A percentile compares a stretch with the other conserved stretches of the same genome.
phyloP scores from a whole-genome alignment of 2,888 invertebrate genomes.

The Synanthedon vespiformis region DNA sequence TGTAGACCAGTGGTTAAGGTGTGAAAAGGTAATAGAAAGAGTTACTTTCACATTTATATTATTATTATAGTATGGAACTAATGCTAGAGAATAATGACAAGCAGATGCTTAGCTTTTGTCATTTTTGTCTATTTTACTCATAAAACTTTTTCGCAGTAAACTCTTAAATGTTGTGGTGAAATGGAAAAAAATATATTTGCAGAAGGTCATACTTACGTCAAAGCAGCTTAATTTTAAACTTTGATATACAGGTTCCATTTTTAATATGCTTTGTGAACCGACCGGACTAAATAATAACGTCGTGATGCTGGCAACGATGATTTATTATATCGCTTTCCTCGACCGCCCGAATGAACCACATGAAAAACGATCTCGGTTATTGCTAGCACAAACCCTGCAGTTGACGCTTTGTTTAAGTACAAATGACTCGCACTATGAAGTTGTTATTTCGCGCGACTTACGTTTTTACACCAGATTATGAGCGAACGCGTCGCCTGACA shows the following conservation, averaged over 20 bases:
- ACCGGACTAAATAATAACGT: conserved; percentile 64
- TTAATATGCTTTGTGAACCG: conserved; percentile 18
- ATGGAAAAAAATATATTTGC: neutral
- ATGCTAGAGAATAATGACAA: no score
- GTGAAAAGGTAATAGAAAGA: no score
- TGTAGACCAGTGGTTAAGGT: no score
- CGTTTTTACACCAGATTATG: conserved; percentile 45
- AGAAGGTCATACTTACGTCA: neutral
- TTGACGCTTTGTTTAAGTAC: conserved; percentile 69
- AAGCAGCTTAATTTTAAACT: neutral
- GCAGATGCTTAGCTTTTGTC: no score
- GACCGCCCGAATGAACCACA: conserved; percentile 66
- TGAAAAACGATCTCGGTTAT: conserved; percentile 69
- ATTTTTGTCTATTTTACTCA: no score
- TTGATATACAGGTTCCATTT: neutral
- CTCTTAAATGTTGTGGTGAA: no score
- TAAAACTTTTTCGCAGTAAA: no score
- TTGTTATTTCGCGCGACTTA: conserved; percentile 48
- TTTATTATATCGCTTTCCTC: conserved; percentile 68
- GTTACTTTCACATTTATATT: no score
- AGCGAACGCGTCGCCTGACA: conserved; percentile 10
- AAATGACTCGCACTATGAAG: conserved; percentile 65
- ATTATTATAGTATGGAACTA: no score
- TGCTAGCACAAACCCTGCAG: conserved; percentile 63
- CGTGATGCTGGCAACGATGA: conserved; percentile 66